phyloP scores from a whole-genome alignment of 2,113 vertebrate genomes.

The Columba livia region DNA sequence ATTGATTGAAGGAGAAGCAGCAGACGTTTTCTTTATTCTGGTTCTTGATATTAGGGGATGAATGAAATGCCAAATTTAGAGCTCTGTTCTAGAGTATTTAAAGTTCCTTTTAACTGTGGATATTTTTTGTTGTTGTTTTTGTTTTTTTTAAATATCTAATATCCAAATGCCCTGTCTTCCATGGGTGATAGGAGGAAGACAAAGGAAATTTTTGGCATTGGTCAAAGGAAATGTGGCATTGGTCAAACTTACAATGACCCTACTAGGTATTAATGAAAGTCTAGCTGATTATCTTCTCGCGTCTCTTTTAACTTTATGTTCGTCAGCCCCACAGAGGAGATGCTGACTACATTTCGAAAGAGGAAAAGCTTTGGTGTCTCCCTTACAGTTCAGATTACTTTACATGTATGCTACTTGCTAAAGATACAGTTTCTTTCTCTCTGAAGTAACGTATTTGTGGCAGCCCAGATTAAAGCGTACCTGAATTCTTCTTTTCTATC shows the following conservation, averaged over 20 bases:
- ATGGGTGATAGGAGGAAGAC: background rate
- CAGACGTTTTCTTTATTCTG: background rate
- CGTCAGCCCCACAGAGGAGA: background rate
- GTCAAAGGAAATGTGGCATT: background rate
- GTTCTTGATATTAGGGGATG: slow-evolving; percentile 18
- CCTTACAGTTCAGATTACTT: background rate
- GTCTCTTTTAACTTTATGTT: background rate
- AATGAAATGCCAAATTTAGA: slow-evolving; percentile 39
- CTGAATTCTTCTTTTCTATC: background rate
- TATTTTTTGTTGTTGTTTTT: background rate
- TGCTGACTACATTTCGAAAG: background rate
- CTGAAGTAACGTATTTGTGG: background rate
- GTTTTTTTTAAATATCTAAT: background rate
- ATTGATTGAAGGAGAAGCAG: slow-evolving; percentile 49
- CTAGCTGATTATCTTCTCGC: background rate
- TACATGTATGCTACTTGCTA: background rate
- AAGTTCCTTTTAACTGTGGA: background rate
- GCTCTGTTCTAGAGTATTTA: slow-evolving; percentile 10
- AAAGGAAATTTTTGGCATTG: background rate
- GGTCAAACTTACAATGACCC: background rate
- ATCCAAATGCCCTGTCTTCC: background rate
- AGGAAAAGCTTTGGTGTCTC: background rate
- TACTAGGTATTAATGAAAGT: background rate
- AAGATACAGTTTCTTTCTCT: background rate
- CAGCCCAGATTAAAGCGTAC: background rate